Conservation (phyloP, 2,888 invertebrate genomes). For the Chrysolina haemoptera region DNA sequence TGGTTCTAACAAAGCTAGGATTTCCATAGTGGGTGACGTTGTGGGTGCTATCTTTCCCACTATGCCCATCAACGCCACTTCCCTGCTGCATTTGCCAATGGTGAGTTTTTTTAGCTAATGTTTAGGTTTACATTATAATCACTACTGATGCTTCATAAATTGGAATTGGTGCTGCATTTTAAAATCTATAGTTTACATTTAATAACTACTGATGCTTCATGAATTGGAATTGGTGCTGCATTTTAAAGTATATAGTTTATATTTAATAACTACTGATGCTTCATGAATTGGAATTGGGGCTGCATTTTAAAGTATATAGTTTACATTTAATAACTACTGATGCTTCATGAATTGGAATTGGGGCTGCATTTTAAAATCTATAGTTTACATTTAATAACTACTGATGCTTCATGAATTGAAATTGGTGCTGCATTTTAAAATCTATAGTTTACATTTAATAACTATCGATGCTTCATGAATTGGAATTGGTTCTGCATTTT, state of each 20-base stretch:
- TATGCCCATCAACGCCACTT: conserved; percentile 92
- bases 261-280: no score
- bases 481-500: conserved; percentile 4
- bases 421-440: conserved; percentile 24
- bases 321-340: neutral
- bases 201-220: neutral
- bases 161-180: conserved; percentile 22
- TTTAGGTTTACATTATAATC: neutral
- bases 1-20: conserved; percentile 88
- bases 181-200: neutral
- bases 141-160: neutral
- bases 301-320: no score
- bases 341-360: neutral
- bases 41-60: conserved; percentile 94
- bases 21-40: conserved; percentile 92
- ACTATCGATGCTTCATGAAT: neutral
- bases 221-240: conserved; percentile 19
- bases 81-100: conserved; percentile 86
- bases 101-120: conserved; percentile 38
- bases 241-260: no score
- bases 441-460: neutral
- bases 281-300: conserved; percentile 7
- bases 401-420: neutral
- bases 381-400: neutral
- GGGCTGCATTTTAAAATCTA: no score